Base-by-base conservation (phyloP, 2,888 invertebrate species). In the Opisthograptis luteolata region DNA sequence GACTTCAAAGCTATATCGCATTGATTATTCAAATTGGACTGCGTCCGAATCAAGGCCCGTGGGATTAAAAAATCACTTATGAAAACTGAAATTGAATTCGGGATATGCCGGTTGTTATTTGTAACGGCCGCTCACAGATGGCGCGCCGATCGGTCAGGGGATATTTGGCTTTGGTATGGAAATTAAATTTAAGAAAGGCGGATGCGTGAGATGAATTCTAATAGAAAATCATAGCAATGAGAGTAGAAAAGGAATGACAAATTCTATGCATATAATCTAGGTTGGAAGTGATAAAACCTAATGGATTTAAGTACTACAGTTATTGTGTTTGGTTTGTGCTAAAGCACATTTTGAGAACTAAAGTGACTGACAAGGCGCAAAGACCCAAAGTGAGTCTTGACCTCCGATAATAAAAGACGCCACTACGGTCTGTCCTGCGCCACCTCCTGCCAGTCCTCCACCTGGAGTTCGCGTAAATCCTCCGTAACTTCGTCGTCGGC, bases 31-130 rank as follows among this genome's bases (percentile, higher is more conserved):
- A 76, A 70, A 72, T 68, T 58, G 58, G 44, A 42, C 35, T 39
- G 58, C 51, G 63, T 58, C 55, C 52, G 40, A 56, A 34, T 20
- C 43, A 43, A 39, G 19, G 48, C 63, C 64, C 56, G 30, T 36
- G 51, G 65, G 63, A 65, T 68, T 60, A 60, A 55, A 52, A 62
- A 64, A 63, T 65, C 71, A 66, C 71, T 71, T 74, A 73, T 68
- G 68, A 71, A 72, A 73, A 64, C 64, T 66, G 58, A 50, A 74
- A 76, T 75, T 72, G 68, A 71, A 71, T 72, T 68, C 43, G 52
- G 55, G 47, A 62, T 54, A 58, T 45, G 46, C 13, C 24, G 31
- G 34, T 13, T 56, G 50, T 56, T 61, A 58, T 61, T 55, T 55
- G 52, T 56, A 61, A 58, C 54, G 50, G 54, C 45, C 32, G 46